Evolutionary conservation across 2,888 invertebrate genomes (phyloP).

Genomic region (Drosophila nr. perissopoda): DNA sequence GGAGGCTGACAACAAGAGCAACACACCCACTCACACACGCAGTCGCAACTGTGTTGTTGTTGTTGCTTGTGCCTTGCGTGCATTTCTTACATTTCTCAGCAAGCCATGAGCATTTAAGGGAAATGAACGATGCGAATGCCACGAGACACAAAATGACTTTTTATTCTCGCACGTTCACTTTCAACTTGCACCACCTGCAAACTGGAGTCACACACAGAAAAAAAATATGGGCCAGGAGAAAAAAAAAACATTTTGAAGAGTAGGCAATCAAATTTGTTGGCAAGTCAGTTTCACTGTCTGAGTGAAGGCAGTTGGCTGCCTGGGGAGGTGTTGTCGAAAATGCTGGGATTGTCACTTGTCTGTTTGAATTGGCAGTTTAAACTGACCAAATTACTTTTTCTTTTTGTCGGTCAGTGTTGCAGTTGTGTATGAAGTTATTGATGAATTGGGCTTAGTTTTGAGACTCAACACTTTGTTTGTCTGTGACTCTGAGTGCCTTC

Average conservation of each 20-base stretch:
- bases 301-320: slow-evolving; percentile 12
- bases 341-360: slow-evolving; percentile 28
- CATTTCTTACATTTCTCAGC: slow-evolving; percentile 45
- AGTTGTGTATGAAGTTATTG: not conserved
- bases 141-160: slow-evolving; percentile 57
- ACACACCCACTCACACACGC: not conserved
- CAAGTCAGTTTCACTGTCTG: slow-evolving; percentile 19
- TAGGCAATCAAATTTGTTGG: slow-evolving; percentile 30
- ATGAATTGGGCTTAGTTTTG: not conserved
- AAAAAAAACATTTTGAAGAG: slow-evolving; percentile 8
- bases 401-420: slow-evolving; percentile 1
- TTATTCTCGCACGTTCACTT: slow-evolving; percentile 54
- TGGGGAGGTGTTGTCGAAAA: not conserved
- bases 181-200: slow-evolving; percentile 16
- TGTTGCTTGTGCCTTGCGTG: slow-evolving; percentile 30
- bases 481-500: not conserved
- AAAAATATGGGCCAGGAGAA: not conserved
- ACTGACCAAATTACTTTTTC: slow-evolving; percentile 1
- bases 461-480: not conserved
- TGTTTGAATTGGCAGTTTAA: slow-evolving; percentile 28
- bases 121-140: slow-evolving; percentile 56
- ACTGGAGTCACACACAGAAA: not conserved
- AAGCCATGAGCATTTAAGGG: slow-evolving; percentile 43
- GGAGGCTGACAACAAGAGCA: slow-evolving; percentile 24
- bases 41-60: not conserved